Evolutionary conservation across 2,797 vertebrate genomes (phyloP), one percentile per base, ranked within the genome.

Genomic region (Chiloscyllium punctatum): DNA sequence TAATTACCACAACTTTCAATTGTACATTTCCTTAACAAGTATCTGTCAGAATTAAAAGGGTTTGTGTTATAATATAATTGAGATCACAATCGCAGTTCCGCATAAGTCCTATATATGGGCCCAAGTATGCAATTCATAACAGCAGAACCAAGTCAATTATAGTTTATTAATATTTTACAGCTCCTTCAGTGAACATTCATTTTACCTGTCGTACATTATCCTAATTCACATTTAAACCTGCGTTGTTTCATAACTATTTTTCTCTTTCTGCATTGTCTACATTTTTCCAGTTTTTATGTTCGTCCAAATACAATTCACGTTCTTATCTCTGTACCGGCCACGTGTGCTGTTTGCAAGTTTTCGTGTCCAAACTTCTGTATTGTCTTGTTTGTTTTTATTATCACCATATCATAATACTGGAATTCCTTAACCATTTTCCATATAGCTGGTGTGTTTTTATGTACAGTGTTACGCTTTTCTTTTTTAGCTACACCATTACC

Each of bases 121-220:
- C 62, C 90, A 92, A 69, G 62, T 9, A 69, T 27, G 69, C 90
- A 69, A 68, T 37, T 92, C 66, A 92, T 42, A 69, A 37, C 88
- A 90, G 62, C 57, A 92, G 8, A 69, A 66, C 9, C n/a, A 92
- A 68, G n/a, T 18, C 90, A 8, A 68, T 95, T 51, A 48, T 77
- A 95, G 27, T 95, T 74, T 27, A 48, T 95, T 72, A 95, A 74
- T 74, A 57, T 77, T 95, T 72, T 71, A 74, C 33, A 18, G 25
- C 48, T 53, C 94, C 53, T 27, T 74, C 53, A 90, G 2, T 53
- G 25, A n/a, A 62, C 88, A n/a, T 62, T 91, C 53, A 62, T 62
- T 27, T 74, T 37, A 69, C 62, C 21, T 94, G 69, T 15, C 16
- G 25, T 18, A 68, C 16, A 21, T 94, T 23, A 33, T 37, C 48